Evolutionary conservation across 1,140 invertebrate species (phyloP), one percentile per base, ranked within the genome.

Genomic region (Dinothrombium tinctorium): DNA sequence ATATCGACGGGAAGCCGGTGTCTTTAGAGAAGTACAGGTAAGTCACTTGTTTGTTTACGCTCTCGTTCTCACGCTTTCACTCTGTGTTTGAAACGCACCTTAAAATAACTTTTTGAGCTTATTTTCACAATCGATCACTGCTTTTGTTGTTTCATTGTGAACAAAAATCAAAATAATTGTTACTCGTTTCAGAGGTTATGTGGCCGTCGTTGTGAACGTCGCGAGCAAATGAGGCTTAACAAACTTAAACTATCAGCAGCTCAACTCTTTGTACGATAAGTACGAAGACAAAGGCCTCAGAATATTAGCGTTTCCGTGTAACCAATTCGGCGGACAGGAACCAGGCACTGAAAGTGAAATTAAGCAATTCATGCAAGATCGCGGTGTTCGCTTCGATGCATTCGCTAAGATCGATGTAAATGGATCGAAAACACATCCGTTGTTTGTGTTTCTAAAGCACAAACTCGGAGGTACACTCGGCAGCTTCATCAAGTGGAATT

Each of bases 401-500:
- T 50, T 50, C 28, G 33, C 11, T 3, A 50, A 50, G 31, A 33
- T 12, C 20, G 66, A 86, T 50, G 84, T 92, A 0, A 90, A 90
- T 57, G 82, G 83, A 0, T 67, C 72, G 7, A 59, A 72, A 46
- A 72, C 81, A 7, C 70, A 76, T 60, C 82, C 84, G 0, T 51
- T 92, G 9, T 94, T 69, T 62, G 74, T 76, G 46, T 92, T 73
- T 56, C 60, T 94, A 47, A 84, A 89, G 59, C 56, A 68, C 21
- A 78, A 77, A 47, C 69, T 82, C 7, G 33, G 23, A 11, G 41
- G 48, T 24, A n/a, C 45, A 8, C 19, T 47, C 9, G 24, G 21
- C 11, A 37, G 51, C 24, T 45, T 67, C 31, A 84, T 94, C 47
- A 92, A 94, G 55, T 95, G 89, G 89, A 96, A 95, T 59, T 95